Conservation (phyloP, 1,140 invertebrate genomes). For the Meteorus sp. region DNA sequence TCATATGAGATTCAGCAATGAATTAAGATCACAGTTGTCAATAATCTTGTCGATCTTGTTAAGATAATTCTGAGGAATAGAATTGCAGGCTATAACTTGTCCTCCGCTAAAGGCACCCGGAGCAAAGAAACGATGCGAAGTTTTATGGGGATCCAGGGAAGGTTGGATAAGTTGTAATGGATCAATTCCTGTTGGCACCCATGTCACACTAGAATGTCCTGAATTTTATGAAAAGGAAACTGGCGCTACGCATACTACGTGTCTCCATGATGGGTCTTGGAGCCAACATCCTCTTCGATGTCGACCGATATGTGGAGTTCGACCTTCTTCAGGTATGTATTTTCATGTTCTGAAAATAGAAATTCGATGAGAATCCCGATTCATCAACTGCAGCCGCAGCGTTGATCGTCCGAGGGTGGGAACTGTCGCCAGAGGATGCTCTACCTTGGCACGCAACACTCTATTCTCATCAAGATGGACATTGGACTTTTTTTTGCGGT, state of each 20-base stretch:
- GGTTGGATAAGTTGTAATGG: conserved; percentile 42
- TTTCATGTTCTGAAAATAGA: background rate
- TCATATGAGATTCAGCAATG: too few species aligned
- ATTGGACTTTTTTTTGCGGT: conserved; percentile 55
- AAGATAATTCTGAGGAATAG: too few species aligned
- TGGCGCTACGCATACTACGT: conserved; percentile 37
- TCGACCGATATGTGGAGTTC: conserved; percentile 38
- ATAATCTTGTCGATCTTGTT: too few species aligned
- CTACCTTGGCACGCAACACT: conserved; percentile 54
- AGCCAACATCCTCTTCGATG: conserved; percentile 46
- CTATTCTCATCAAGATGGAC: conserved; percentile 41
- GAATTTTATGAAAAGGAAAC: conserved; percentile 40
- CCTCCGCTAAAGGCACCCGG: conserved; percentile 29
- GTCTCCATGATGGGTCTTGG: conserved; percentile 53
- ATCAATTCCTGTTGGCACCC: conserved; percentile 40
- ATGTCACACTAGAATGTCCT: conserved; percentile 43
- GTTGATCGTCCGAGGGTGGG: conserved; percentile 50
- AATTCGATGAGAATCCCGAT: background rate
- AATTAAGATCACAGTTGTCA: too few species aligned
- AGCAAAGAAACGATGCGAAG: conserved; percentile 38
- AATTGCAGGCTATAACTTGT: conserved; percentile 34
- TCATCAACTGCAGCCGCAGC: conserved; percentile 33
- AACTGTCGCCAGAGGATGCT: conserved; percentile 26
- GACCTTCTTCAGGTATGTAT: conserved; percentile 30
- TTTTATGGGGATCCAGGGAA: conserved; percentile 36